Evolutionary conservation across 2,888 invertebrate species (phyloP).

Genomic region (Philaethria dido): DNA sequence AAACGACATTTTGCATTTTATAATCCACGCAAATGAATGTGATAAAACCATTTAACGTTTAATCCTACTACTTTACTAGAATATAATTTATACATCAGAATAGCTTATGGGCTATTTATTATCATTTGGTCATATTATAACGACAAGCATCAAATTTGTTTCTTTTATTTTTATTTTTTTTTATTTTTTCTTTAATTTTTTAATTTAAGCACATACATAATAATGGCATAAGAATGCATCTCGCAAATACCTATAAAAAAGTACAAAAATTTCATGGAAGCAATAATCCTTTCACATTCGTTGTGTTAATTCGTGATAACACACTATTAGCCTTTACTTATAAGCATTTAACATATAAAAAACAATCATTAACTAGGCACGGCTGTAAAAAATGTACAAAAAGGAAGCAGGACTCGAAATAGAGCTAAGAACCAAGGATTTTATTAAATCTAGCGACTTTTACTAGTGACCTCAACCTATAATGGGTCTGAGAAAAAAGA

Average conservation of each 20-base stretch:
- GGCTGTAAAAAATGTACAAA: slow-evolving; percentile 31
- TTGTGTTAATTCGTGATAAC: slow-evolving; percentile 11
- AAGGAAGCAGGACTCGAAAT: slow-evolving; percentile 35
- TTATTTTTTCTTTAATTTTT: too few species aligned
- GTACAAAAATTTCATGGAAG: background rate
- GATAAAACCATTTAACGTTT: too few species aligned
- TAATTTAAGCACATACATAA: too few species aligned
- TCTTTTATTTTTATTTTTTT: too few species aligned
- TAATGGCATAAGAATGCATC: too few species aligned
- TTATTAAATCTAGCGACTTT: slow-evolving; percentile 37
- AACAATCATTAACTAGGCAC: slow-evolving; percentile 22
- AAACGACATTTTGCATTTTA: too few species aligned
- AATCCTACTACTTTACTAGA: too few species aligned
- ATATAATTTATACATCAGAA: too few species aligned
- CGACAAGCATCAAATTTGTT: too few species aligned
- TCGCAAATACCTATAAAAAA: background rate
- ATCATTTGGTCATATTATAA: too few species aligned
- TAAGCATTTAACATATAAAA: slow-evolving; percentile 23
- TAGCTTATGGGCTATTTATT: too few species aligned
- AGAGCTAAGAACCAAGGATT: slow-evolving; percentile 32
- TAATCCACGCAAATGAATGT: too few species aligned
- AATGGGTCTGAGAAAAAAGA: slow-evolving; percentile 39
- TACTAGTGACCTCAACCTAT: slow-evolving; percentile 41
- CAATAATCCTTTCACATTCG: background rate
- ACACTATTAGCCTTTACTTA: slow-evolving; percentile 25